These are phyloP conservation scores for Ladona fulva DNA, from an alignment of 1,140 invertebrate species.

Conservation along the genomic window DNA sequence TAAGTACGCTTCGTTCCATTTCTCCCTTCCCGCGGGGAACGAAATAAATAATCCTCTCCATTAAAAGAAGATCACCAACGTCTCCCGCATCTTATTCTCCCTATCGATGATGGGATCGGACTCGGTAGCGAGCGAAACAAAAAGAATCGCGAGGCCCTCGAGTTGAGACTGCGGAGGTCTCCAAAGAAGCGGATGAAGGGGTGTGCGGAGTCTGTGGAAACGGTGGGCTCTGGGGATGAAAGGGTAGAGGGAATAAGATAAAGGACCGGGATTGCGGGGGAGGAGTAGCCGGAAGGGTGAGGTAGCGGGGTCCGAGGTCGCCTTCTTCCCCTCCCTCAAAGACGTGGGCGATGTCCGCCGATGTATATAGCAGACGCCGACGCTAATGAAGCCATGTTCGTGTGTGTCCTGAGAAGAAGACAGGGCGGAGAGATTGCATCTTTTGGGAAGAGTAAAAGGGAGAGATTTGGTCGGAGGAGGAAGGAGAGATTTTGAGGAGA, in stretches of 20 bases:
- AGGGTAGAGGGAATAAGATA: neutral
- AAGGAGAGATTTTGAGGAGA: too few species aligned
- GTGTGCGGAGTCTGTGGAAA: too few species aligned
- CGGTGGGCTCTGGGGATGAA: neutral
- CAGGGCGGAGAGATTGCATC: neutral
- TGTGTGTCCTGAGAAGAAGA: neutral
- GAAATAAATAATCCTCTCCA: neutral
- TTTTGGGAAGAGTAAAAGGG: too few species aligned
- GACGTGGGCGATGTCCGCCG: neutral
- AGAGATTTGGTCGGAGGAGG: too few species aligned
- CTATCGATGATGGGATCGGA: neutral
- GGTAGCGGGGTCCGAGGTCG: neutral
- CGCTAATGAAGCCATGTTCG: constrained; percentile 7
- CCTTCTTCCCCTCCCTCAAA: neutral
- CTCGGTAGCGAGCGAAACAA: neutral
- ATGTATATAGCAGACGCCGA: neutral
- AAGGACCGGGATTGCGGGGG: neutral
- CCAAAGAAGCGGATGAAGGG: too few species aligned
- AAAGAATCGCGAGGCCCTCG: neutral
- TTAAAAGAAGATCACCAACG: neutral
- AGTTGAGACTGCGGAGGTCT: too few species aligned
- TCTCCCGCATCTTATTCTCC: neutral
- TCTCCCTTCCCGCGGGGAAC: neutral
- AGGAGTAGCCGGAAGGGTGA: neutral
- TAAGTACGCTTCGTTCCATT: neutral